These are phyloP conservation scores for Carterocephalus palaemon DNA, from an alignment of 2,888 invertebrate species.

Conservation along the genomic window DNA sequence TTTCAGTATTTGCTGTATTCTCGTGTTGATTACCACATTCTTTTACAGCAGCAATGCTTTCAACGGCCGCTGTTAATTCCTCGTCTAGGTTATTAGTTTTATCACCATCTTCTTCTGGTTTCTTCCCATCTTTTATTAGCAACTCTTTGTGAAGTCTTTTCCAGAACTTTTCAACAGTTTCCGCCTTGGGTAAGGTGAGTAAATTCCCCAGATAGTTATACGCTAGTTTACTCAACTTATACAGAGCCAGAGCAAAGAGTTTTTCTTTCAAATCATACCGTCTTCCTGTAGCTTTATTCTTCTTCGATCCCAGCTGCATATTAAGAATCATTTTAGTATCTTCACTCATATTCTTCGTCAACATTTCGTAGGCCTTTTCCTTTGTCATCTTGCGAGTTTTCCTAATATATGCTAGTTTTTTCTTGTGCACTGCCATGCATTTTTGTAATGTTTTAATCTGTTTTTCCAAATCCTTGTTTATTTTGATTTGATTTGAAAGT, in stretches of 20 bases:
- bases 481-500: too few species aligned
- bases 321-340: not conserved
- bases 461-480: too few species aligned
- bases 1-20: too few species aligned
- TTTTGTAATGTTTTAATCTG: too few species aligned
- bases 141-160: not conserved
- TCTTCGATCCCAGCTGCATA: not conserved
- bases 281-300: not conserved
- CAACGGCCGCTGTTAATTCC: not conserved
- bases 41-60: too few species aligned
- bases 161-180: not conserved
- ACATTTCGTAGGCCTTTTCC: not conserved
- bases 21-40: too few species aligned
- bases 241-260: not conserved
- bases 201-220: not conserved
- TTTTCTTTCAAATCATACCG: not conserved
- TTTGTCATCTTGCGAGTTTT: not conserved
- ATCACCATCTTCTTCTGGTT: not conserved
- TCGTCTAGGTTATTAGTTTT: not conserved
- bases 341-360: not conserved
- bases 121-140: not conserved
- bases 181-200: not conserved
- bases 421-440: not conserved
- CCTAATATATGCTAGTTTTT: not conserved
- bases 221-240: not conserved